Evolutionary conservation across 2,888 invertebrate genomes (phyloP), one percentile per base, ranked within the genome.

Genomic region (Stomorhina lunata): DNA sequence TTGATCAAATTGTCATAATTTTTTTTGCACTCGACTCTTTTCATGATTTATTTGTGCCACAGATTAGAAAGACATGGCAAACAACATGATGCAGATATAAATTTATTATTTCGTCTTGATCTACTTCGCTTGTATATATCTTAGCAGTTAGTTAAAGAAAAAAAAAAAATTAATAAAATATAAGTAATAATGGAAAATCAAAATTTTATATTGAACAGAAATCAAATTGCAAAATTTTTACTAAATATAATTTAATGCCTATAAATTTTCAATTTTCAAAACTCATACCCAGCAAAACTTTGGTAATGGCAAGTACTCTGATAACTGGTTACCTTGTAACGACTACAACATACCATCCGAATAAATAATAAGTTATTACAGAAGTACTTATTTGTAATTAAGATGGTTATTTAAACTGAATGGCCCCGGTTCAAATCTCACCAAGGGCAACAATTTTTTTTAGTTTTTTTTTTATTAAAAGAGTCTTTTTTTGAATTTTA

Each of bases 1-100:
- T 82, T 82, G 79, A 82, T 82, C 82, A 82, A 79, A 82, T 79
- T 79, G 82, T 82, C 82, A 82, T 82, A 82, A 69, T 79, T 82
- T 69, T 63, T 48, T 59, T n/a, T 57, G 12, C 20, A n/a, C n/a
- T n/a, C n/a, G n/a, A n/a, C 17, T 37, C 22, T 17, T 29, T 43
- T 34, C 59, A 66, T 75, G 75, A 81, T 81, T 78, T 78, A 78
- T 82, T 78, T 69, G n/a, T 48, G 17, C 17, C 55, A 69, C 2
- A 71, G 27, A 79, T 71, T 79, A 66, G 59, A 82, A 17, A 75
- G 69, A 79, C 65, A 75, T 61, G 61, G 40, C 72, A 57, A 53
- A 22, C 40, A 73, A 59, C 50, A 50, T 66, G 79, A 66, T 43
- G 40, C 37, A 61, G 61, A 69, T 37, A 63, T 48, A 45, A 45